phyloP scores from a whole-genome alignment of 2,888 invertebrate species.

The Stenurella melanura region DNA sequence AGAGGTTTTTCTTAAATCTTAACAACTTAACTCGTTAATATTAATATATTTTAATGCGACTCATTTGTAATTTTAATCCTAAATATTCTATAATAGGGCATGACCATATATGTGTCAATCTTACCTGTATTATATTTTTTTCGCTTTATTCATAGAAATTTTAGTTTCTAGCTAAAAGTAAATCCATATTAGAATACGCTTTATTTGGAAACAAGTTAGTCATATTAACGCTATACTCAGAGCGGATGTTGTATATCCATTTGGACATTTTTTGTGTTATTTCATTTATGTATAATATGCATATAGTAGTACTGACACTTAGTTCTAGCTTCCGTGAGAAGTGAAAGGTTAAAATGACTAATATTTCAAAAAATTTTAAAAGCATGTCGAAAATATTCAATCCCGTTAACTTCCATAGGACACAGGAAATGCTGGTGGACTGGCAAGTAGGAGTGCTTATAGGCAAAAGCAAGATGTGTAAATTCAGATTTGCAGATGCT shows the following conservation, averaged over 20 bases:
- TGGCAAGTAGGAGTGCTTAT: no score
- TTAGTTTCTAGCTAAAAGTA: not conserved
- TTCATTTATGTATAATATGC: no score
- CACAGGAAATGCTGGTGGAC: no score
- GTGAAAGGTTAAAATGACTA: no score
- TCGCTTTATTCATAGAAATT: not conserved
- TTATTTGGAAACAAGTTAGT: conserved; percentile 4
- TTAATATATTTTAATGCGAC: conserved; percentile 18
- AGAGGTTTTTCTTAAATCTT: conserved; percentile 2
- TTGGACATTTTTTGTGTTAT: not conserved
- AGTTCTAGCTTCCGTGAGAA: no score
- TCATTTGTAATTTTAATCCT: conserved; percentile 25
- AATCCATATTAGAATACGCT: not conserved
- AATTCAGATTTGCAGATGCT: no score
- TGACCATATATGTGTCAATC: conserved; percentile 14
- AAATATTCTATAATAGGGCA: conserved; percentile 19
- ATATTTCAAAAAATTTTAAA: no score
- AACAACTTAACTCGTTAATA: conserved; percentile 10
- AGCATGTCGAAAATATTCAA: no score
- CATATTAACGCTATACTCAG: not conserved
- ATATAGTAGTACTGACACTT: no score
- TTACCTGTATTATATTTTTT: conserved; percentile 12
- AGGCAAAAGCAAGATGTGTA: no score
- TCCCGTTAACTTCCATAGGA: no score
- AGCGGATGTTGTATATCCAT: not conserved